Base-by-base conservation (phyloP, 1,140 invertebrate species). In the Lycorma delicatula region DNA sequence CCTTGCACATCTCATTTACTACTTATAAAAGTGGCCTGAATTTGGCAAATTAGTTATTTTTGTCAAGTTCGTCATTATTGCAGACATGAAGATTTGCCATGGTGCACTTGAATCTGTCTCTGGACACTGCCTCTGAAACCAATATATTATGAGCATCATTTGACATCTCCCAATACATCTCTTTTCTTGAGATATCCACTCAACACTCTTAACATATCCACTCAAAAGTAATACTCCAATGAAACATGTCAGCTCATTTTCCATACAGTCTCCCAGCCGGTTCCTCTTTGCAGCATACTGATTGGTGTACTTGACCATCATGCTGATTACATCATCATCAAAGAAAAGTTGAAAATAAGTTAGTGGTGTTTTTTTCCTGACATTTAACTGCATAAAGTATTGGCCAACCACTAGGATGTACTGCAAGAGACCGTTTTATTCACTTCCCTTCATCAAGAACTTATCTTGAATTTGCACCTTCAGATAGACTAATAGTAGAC, bases 361-460 rank as follows among this genome's bases (percentile, higher is more conserved):
- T 20, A 41, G 20, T 41, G 38, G 38, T 41, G 38, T 41, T 41
- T 41, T 41, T n/a, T n/a, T n/a, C n/a, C n/a, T n/a, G n/a, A n/a
- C n/a, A n/a, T n/a, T n/a, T n/a, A n/a, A n/a, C n/a, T n/a, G n/a
- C n/a, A n/a, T n/a, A n/a, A n/a, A n/a, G n/a, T n/a, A n/a, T n/a
- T n/a, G n/a, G n/a, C n/a, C n/a, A n/a, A n/a, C n/a, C n/a, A n/a
- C n/a, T n/a, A n/a, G n/a, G n/a, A n/a, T n/a, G n/a, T n/a, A n/a
- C n/a, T n/a, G n/a, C n/a, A n/a, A n/a, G n/a, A n/a, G n/a, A n/a
- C n/a, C n/a, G n/a, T n/a, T n/a, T n/a, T n/a, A n/a, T n/a, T n/a
- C n/a, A n/a, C n/a, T n/a, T n/a, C n/a, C n/a, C n/a, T n/a, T n/a
- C n/a, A n/a, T n/a, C n/a, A n/a, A n/a, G n/a, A n/a, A n/a, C n/a